Conservation (phyloP, 2,113 vertebrate species). For the Plecturocebus donacophilus region DNA sequence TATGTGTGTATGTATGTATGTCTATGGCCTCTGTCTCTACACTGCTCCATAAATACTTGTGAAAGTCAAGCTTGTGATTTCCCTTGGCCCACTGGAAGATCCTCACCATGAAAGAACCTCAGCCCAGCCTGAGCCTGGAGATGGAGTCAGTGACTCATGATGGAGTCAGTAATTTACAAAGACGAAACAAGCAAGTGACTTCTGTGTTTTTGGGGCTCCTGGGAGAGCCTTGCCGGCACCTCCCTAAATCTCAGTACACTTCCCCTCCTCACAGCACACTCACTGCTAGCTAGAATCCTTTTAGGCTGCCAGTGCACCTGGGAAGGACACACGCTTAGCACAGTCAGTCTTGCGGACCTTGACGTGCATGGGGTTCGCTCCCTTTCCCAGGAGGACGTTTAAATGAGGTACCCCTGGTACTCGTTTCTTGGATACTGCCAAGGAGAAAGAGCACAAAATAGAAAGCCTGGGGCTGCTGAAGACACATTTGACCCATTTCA, state of each 20-base stretch:
- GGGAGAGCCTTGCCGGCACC: not conserved
- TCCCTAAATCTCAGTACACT: not conserved
- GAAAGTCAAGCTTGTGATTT: not conserved
- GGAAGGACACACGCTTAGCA: not conserved
- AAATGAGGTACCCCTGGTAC: accelerated
- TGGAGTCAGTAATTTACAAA: accelerated
- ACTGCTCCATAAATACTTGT: not conserved
- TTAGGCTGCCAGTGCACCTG: no score
- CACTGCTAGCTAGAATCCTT: not conserved
- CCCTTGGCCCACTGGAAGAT: not conserved
- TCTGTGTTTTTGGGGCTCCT: not conserved
- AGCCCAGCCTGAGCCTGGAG: not conserved
- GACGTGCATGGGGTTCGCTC: not conserved
- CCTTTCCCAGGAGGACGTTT: not conserved
- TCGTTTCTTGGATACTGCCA: not conserved
- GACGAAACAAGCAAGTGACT: not conserved
- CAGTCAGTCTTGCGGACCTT: accelerated
- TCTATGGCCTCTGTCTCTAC: not conserved
- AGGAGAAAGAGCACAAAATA: no score
- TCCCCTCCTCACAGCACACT: not conserved
- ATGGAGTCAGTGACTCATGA: not conserved
- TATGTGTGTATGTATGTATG: no score
- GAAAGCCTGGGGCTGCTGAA: not conserved
- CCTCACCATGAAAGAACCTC: not conserved
- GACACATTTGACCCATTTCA: no score